Percentiles rank a stretch among this genome's conserved stretches.
phyloP scores from a whole-genome alignment of 2,113 vertebrate species.

The Oriolus oriolus region DNA sequence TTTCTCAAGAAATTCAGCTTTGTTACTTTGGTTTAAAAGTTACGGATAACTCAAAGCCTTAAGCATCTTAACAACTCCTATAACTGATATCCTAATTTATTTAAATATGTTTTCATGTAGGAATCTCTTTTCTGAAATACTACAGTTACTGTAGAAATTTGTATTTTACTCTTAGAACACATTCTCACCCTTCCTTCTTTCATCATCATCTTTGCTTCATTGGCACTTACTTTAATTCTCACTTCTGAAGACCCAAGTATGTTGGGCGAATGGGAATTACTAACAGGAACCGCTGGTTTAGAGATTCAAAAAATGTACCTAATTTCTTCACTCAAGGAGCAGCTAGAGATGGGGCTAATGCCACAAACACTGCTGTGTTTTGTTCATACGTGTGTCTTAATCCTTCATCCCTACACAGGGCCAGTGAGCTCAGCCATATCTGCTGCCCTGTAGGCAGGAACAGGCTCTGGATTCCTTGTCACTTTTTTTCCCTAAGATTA shows the following conservation, averaged over 20 bases:
- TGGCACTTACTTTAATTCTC: not conserved
- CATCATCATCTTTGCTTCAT: not conserved
- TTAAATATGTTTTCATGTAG: not conserved
- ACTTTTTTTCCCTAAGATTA: not conserved
- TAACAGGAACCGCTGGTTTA: accelerated
- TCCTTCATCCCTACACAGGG: not conserved
- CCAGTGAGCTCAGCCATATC: not conserved
- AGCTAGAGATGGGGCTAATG: not conserved
- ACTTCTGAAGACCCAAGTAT: not conserved
- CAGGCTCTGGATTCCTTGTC: not conserved
- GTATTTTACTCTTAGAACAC: not conserved
- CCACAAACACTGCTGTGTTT: not conserved
- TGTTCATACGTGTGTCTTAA: not conserved
- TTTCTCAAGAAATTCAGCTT: not conserved
- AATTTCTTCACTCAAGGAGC: not conserved
- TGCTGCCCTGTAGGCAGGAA: not conserved
- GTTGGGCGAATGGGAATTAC: not conserved
- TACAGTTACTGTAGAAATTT: not conserved
- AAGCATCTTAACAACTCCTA: not conserved
- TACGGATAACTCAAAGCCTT: not conserved
- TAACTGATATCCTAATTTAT: not conserved
- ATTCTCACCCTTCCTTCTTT: not conserved
- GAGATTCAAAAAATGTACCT: not conserved
- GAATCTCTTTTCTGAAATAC: not conserved
- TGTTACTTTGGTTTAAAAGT: not conserved